These are phyloP conservation scores for Noctuana brunneofusca DNA, from an alignment of 2,888 invertebrate species.

Conservation along the genomic window DNA sequence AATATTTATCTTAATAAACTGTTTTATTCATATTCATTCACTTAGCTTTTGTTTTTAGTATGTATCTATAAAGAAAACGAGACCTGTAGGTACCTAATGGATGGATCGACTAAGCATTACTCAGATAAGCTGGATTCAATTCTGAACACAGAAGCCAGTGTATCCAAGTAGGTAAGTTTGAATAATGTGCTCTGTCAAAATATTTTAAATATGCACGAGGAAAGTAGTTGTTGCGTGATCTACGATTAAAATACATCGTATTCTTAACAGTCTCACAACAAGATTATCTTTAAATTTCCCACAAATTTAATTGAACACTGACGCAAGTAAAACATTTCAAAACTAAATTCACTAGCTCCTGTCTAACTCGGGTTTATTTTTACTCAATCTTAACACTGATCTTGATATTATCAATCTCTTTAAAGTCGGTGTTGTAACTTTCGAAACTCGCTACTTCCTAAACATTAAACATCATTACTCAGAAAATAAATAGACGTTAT, in stretches of 20 bases:
- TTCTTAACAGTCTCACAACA: background rate
- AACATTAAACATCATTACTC: background rate
- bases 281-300: conserved; percentile 7
- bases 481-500: background rate
- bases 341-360: conserved; percentile 47
- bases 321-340: conserved; percentile 51
- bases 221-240: conserved; percentile 19
- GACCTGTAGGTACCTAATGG: no score
- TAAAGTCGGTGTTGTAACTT: conserved; percentile 2
- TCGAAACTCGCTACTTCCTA: conserved; percentile 10
- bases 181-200: background rate
- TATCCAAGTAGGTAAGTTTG: background rate
- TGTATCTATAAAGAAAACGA: no score
- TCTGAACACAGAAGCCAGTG: no score
- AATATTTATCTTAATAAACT: no score
- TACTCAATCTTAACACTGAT: conserved; percentile 45
- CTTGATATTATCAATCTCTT: conserved; percentile 42
- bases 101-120: no score
- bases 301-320: conserved; percentile 55
- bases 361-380: conserved; percentile 51
- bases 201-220: background rate
- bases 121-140: no score
- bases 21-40: no score
- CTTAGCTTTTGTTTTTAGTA: no score
- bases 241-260: background rate